Evolutionary conservation across 2,797 vertebrate species (phyloP), one percentile per base, ranked within the genome.

Genomic region (Tenualosa ilisha): DNA sequence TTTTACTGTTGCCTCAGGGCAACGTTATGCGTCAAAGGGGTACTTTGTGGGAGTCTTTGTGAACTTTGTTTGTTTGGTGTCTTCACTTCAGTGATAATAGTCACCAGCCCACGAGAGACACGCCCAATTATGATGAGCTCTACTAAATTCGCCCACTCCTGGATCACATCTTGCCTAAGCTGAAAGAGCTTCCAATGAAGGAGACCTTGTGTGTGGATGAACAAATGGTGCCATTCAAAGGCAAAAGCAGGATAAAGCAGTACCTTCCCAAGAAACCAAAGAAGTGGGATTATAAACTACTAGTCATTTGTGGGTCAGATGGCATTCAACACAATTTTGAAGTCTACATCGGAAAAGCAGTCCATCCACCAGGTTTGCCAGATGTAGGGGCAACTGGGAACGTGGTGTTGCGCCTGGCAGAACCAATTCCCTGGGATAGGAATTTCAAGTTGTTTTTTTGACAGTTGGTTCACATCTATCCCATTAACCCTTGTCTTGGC

Each of bases 221-320:
- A 12, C 56, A 59, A 12, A 59, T 59, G 56, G 56, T 59, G 11
- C 56, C 20, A 1, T 59, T 59, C 11, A 59, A 59, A 59, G 72
- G 81, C 82, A 81, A 83, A 86, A 82, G 84, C 12, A 82, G 61
- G 84, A 46, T 84, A 4, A 84, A 84, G 51, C 82, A 84, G 63
- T 82, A 82, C 83, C 83, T 88, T 79, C 81, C 83, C 82, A 40
- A 40, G 81, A 86, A 88, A 65, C 85, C 83, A 81, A 86, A 13
- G 81, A 88, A 86, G 84, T 86, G 43, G 51, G 51, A 54, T n/a
- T 84, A 84, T 56, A 85, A 87, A 75, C 3, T 84, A 46, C 75
- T 86, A 5, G 0, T 86, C 61, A 61, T 82, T 40, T 75, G 53
- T 54, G 53, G 63, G 17, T 84, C 72, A 43, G 37, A 84, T 82